Evolutionary conservation across 2,113 vertebrate species (phyloP), one percentile per base, ranked within the genome.

Genomic region (Guaruba guarouba): DNA sequence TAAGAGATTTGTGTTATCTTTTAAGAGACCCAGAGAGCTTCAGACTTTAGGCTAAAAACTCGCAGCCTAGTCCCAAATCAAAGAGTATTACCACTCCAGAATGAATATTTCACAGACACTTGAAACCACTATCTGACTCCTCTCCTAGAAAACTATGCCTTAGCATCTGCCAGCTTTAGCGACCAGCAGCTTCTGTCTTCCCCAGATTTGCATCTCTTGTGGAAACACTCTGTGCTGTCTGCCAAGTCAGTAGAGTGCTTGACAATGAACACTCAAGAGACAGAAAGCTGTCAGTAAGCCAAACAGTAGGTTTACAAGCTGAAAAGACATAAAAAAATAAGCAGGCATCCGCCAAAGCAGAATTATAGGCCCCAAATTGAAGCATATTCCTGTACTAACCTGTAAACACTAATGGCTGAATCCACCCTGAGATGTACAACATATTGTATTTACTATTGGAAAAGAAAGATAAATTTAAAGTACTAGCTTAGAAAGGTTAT

Each of bases 401-500:
- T 79, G 49, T 59, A 80, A 94, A 94, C 57, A 31, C 43, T 73
- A 79, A 70, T 66, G 17, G 41, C 19, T 71, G 79, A 95, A 97
- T 68, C 48, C 31, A 82, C 6, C 20, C 28, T 51, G 43, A 88
- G 87, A 95, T 92, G 78, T 82, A 79, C 68, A 92, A 51, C 63
- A 9, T 61, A 41, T 9, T 75, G 59, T 70, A 87, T 86, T 95
- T 89, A 88, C 68, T 64, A 68, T 54, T 87, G 73, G 59, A 76
- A 52, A 71, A 94, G 82, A 84, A 77, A 86, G 37, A 68, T 64
- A 91, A 74, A 52, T 95, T 87, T 67, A 49, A 96, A 89, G 55
- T 93, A 90, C 75, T 92, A 59, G 13, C 35, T 92, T 92, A 79
- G 67, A 81, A 95, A 95, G 94, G 91, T 95, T 94, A 88, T 83